Evolutionary conservation across 2,113 vertebrate species (phyloP).

Genomic region (Eublepharis macularius): DNA sequence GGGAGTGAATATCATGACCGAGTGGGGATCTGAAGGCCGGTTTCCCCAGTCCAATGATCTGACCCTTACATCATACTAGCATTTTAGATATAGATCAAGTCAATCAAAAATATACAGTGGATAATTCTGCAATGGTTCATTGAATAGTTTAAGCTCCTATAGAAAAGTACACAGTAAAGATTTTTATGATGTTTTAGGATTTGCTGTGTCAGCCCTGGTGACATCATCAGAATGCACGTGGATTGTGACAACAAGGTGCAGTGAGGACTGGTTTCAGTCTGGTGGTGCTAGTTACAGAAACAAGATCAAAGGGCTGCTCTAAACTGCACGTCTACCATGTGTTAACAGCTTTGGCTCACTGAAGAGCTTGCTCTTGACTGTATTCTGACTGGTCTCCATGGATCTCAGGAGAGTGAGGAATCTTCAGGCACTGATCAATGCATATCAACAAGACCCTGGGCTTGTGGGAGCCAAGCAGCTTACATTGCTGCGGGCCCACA

Average conservation of each 20-base stretch:
- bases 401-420: conserved; percentile 7
- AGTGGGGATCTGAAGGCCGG: no score
- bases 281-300: background rate
- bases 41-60: no score
- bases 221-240: conserved; percentile 7
- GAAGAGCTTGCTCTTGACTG: background rate
- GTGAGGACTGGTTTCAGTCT: background rate
- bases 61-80: no score
- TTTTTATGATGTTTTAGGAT: conserved; percentile 3
- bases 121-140: no score
- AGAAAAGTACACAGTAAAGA: background rate
- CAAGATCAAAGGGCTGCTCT: background rate
- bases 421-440: background rate
- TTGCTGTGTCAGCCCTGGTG: background rate
- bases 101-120: no score
- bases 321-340: background rate
- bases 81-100: no score
- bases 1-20: no score
- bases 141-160: background rate
- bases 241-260: conserved; percentile 1
- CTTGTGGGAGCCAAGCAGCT: background rate
- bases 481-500: background rate
- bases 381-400: background rate
- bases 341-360: background rate
- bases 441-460: background rate